Evolutionary conservation across 2,797 vertebrate species (phyloP).

Genomic region (Pangasius djambal): DNA sequence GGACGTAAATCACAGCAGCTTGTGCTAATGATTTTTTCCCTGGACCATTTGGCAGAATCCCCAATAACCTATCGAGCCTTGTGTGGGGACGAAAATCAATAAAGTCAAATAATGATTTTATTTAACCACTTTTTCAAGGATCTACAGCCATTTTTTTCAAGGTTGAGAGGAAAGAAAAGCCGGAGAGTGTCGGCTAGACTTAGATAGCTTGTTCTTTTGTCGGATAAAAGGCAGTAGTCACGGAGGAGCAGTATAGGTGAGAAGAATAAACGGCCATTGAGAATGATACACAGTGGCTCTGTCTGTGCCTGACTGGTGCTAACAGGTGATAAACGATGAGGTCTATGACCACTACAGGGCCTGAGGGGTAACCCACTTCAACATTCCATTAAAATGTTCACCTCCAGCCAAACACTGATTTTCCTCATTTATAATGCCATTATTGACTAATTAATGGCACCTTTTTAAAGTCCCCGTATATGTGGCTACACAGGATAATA

Average conservation of each 20-base stretch:
- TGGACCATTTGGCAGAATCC: conserved; percentile 73
- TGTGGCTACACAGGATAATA: conserved; percentile 14
- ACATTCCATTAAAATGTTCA: conserved; percentile 85
- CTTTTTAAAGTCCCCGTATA: conserved; percentile 61
- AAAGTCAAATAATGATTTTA: conserved; percentile 70
- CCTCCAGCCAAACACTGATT: conserved; percentile 84
- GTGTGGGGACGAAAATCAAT: conserved; percentile 67
- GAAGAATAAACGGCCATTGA: not conserved
- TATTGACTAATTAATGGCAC: conserved; percentile 91
- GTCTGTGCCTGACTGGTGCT: conserved; percentile 59
- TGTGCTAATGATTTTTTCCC: conserved; percentile 79
- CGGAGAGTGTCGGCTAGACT: conserved; percentile 32
- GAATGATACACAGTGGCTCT: conserved; percentile 20
- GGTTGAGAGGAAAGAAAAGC: conserved; percentile 43
- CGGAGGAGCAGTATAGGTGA: not conserved
- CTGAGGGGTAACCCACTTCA: conserved; percentile 83
- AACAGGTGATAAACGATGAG: conserved; percentile 68
- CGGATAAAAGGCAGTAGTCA: conserved; percentile 21
- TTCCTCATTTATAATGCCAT: conserved; percentile 92
- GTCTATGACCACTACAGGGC: conserved; percentile 62
- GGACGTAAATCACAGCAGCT: conserved; percentile 84
- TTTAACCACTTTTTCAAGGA: conserved; percentile 68
- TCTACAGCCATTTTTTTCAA: conserved; percentile 62
- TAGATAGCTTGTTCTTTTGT: conserved; percentile 28
- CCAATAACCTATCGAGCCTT: conserved; percentile 71